Evolutionary conservation across 1,140 invertebrate species (phyloP).

Genomic region (Neodiprion pinetum): DNA sequence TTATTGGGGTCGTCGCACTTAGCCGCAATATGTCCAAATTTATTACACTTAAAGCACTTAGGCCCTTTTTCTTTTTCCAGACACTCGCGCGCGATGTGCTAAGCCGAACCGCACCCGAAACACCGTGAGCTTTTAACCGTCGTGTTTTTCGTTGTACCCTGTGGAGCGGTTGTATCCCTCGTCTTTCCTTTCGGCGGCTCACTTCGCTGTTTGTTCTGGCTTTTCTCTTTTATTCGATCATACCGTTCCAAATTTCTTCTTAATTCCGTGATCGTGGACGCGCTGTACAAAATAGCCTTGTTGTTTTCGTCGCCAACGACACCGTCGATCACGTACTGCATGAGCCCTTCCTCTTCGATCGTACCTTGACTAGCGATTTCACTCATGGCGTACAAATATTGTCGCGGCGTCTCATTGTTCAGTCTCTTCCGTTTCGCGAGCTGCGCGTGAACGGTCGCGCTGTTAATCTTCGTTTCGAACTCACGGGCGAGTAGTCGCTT

Average conservation of each 20-base stretch:
- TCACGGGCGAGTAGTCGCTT: constrained; percentile 22
- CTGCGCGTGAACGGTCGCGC: constrained; percentile 29
- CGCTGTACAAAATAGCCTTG: constrained; percentile 30
- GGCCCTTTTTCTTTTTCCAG: constrained; percentile 22
- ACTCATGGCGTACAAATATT: constrained; percentile 33
- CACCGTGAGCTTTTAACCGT: constrained; percentile 21
- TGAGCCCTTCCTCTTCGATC: constrained; percentile 34
- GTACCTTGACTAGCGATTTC: constrained; percentile 30
- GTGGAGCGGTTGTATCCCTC: constrained; percentile 8
- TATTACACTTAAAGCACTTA: no score
- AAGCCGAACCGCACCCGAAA: constrained; percentile 31
- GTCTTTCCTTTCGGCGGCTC: not conserved
- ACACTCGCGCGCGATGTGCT: constrained; percentile 22
- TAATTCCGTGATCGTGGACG: constrained; percentile 20
- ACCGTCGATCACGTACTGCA: constrained; percentile 42
- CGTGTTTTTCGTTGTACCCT: constrained; percentile 25
- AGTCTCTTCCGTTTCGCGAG: constrained; percentile 23
- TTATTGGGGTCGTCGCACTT: constrained; percentile 38
- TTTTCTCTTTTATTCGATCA: not conserved
- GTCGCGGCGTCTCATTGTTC: constrained; percentile 22
- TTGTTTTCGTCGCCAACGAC: constrained; percentile 26
- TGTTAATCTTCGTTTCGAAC: constrained; percentile 27
- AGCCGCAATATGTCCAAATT: constrained; percentile 11
- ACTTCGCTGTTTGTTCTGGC: not conserved
- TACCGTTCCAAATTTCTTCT: constrained; percentile 23